Conservation (phyloP, 2,113 vertebrate species). For the Neofelis nebulosa region DNA sequence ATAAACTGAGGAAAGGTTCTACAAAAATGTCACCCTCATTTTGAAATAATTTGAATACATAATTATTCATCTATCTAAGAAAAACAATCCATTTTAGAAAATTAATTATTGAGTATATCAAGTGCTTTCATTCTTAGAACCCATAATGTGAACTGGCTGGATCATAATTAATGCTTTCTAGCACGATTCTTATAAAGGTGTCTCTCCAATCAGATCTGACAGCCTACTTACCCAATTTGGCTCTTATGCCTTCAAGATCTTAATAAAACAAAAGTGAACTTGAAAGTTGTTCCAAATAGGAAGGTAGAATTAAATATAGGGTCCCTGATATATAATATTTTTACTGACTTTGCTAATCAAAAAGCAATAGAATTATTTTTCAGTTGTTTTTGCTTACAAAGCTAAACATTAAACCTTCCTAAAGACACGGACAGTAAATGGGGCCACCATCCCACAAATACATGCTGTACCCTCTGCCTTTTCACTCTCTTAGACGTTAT, state of each 20-base stretch:
- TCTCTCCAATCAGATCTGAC: slow-evolving; percentile 60
- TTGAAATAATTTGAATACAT: slow-evolving; percentile 61
- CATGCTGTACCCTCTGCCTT: not conserved
- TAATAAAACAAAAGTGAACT: slow-evolving; percentile 62
- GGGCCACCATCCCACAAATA: not conserved
- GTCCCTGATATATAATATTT: slow-evolving; percentile 1
- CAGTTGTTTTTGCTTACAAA: not conserved
- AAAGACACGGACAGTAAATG: not conserved
- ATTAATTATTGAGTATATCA: slow-evolving; percentile 70
- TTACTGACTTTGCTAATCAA: not conserved
- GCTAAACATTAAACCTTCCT: slow-evolving; percentile 4
- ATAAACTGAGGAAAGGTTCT: slow-evolving; percentile 43
- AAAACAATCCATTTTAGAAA: slow-evolving; percentile 73
- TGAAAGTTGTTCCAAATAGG: slow-evolving; percentile 48
- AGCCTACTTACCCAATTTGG: slow-evolving; percentile 43
- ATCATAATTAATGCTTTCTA: slow-evolving; percentile 72
- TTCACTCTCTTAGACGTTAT: not conserved
- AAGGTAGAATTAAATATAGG: slow-evolving; percentile 45
- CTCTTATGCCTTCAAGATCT: slow-evolving; percentile 40
- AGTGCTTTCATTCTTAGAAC: slow-evolving; percentile 70
- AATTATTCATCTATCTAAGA: slow-evolving; percentile 63
- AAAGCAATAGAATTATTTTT: slow-evolving; percentile 16
- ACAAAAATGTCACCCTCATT: slow-evolving; percentile 71
- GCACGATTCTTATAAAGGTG: slow-evolving; percentile 53
- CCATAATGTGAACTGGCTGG: slow-evolving; percentile 64